Percentiles rank a stretch among this genome's conserved stretches.
These are phyloP conservation scores for Drosophila tripunctata DNA, from an alignment of 2,888 invertebrate species.

Conservation along the genomic window DNA sequence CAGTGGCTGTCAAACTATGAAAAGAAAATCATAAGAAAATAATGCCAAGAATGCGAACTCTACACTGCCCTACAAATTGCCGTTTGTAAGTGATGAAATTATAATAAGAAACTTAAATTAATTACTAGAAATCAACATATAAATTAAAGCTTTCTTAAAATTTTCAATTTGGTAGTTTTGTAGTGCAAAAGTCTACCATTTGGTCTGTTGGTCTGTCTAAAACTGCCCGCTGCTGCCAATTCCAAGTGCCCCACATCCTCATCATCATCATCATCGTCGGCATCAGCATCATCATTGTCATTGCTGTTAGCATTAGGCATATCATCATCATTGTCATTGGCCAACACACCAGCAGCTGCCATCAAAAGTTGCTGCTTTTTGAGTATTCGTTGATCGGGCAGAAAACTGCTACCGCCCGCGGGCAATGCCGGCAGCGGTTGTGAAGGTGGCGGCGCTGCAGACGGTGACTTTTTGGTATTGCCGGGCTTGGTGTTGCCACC, in stretches of 20 bases:
- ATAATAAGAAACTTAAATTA: too few species aligned
- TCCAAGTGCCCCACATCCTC: constrained; percentile 36
- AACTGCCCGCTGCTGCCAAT: constrained; percentile 31
- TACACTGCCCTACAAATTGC: constrained; percentile 1
- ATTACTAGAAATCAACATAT: background rate
- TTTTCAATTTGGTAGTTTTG: background rate
- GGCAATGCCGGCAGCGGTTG: constrained; percentile 52
- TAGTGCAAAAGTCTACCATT: constrained; percentile 41
- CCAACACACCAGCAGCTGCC: constrained; percentile 70
- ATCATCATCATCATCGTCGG: constrained; percentile 17
- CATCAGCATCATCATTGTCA: background rate
- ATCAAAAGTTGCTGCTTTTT: constrained; percentile 81
- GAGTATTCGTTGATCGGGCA: constrained; percentile 78
- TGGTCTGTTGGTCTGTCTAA: constrained; percentile 33
- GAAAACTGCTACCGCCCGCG: constrained; percentile 70
- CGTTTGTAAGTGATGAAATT: background rate
- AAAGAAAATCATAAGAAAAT: constrained; percentile 23
- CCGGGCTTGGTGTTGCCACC: constrained; percentile 78
- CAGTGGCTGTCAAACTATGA: constrained; percentile 39
- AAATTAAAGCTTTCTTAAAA: background rate
- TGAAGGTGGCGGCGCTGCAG: constrained; percentile 68
- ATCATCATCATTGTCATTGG: constrained; percentile 5
- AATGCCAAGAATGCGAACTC: background rate
- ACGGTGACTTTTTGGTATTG: constrained; percentile 83
- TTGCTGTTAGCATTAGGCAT: background rate